Conservation (phyloP, 2,888 invertebrate genomes). For the Caenorhabditis angaria region DNA sequence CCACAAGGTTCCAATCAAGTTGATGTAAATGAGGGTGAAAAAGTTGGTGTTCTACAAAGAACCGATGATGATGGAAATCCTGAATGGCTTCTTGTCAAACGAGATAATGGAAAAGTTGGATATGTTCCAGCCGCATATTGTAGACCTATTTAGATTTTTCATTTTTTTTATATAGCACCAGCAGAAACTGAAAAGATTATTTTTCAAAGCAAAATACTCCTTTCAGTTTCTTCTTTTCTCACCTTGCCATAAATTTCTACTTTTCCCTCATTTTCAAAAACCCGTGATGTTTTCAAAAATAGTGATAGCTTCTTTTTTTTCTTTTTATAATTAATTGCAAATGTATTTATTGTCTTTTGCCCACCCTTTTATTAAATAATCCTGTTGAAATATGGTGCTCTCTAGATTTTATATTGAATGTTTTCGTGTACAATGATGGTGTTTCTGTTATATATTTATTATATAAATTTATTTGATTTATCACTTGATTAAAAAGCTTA, state of each 20-base stretch:
- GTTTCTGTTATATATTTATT: no score
- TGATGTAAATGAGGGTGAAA: constrained; percentile 52
- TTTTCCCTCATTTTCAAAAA: no score
- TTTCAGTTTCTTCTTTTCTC: neutral
- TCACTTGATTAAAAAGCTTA: no score
- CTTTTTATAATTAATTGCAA: neutral
- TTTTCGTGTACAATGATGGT: constrained; percentile 1
- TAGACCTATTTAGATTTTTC: constrained; percentile 24
- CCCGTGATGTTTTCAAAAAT: neutral
- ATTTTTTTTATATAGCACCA: neutral
- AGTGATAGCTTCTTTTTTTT: neutral
- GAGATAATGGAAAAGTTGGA: constrained; percentile 40
- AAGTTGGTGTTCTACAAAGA: constrained; percentile 42
- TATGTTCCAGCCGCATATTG: constrained; percentile 64
- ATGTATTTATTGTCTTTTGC: neutral
- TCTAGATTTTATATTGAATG: neutral
- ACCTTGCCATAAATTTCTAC: no score
- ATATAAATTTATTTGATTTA: no score
- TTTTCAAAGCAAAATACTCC: no score
- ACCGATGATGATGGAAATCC: constrained; percentile 63
- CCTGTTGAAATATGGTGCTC: constrained; percentile 7
- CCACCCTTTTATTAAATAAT: neutral
- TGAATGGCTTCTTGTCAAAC: constrained; percentile 61
- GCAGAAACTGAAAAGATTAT: no score
- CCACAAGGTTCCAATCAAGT: constrained; percentile 61